Base-by-base conservation (phyloP, 2,797 vertebrate species). In the Manis javanica region DNA sequence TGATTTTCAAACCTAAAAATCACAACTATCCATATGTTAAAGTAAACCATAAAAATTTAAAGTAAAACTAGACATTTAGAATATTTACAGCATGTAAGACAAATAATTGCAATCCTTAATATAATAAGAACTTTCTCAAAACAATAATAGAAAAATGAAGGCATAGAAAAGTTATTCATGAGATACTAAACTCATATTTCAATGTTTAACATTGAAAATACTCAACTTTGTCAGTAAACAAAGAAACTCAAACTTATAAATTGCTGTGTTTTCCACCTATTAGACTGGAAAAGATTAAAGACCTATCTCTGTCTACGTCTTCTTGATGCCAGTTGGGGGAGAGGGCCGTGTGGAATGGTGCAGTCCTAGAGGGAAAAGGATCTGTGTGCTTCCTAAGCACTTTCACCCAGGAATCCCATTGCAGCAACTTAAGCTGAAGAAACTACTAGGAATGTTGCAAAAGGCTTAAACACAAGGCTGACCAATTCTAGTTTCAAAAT, bases 341-440 rank as follows among this genome's bases (percentile, higher is more conserved):
- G 6, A 7, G 1, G 7, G 5, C n/a, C 5, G 0, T 16, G 7
- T 13, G 12, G 42, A 68, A 55, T 0, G 5, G 18, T 0, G 1
- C 3, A 4, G 1, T 24, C 29, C 72, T 19, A 1, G 1, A 26
- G 72, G 26, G 49, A 57, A 11, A 21, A 0, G 0, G 21, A 37
- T 64, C 61, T n/a, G 0, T 5, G 2, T 11, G 8, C 4, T 0
- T 29, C 64, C 71, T 23, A 49, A 71, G 31, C 7, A 3, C 7
- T 19, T 46, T 55, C 55, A 37, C 68, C 75, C 26, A 21, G 34
- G 57, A 85, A 34, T 21, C 31, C 4, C 29, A 7, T 31, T 13
- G 57, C 23, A 14, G 4, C 0, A 0, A 10, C 39, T 81, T 24
- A 83, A 3, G 5, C 61, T 3, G 11, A 74, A 57, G 68, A 55